A percentile compares a stretch with the other conserved stretches of the same genome.
These are phyloP conservation scores for Platygyra sinensis DNA, from an alignment of 64 coral and sea anemone species.

Conservation along the genomic window DNA sequence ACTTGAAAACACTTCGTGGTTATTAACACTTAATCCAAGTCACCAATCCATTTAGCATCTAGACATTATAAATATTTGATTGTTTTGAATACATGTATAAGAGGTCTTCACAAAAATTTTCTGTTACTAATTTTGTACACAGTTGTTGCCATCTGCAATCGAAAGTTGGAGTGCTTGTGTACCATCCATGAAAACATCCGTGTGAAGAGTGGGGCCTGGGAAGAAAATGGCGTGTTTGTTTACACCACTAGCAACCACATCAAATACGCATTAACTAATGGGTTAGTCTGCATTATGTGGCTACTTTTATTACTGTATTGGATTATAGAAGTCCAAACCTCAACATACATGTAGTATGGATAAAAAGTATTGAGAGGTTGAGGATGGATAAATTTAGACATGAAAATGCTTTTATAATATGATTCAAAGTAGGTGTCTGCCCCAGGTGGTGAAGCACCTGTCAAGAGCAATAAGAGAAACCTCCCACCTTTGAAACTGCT, in stretches of 20 bases:
- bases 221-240: slow-evolving; percentile 96
- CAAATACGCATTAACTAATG: slow-evolving; percentile 98
- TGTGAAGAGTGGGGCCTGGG: slow-evolving; percentile 98
- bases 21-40: too few relatives aligned
- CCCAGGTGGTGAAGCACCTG: too few relatives aligned
- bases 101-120: background rate
- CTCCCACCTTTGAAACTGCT: too few relatives aligned
- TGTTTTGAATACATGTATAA: background rate
- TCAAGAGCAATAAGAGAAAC: too few relatives aligned
- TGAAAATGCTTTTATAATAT: too few relatives aligned
- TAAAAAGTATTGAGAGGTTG: too few relatives aligned
- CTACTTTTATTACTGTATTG: background rate
- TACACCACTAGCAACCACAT: slow-evolving; percentile 99
- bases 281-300: slow-evolving; percentile 42
- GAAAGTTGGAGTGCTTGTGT: slow-evolving; percentile 86
- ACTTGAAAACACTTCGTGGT: too few relatives aligned
- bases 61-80: too few relatives aligned
- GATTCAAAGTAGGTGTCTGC: too few relatives aligned
- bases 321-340: background rate
- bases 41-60: too few relatives aligned
- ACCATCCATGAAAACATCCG: slow-evolving; percentile 99
- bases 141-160: slow-evolving; percentile 97
- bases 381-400: too few relatives aligned
- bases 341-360: too few relatives aligned
- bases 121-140: background rate